phyloP scores from a whole-genome alignment of 2,888 invertebrate species.

The Sylvicola cinctus region DNA sequence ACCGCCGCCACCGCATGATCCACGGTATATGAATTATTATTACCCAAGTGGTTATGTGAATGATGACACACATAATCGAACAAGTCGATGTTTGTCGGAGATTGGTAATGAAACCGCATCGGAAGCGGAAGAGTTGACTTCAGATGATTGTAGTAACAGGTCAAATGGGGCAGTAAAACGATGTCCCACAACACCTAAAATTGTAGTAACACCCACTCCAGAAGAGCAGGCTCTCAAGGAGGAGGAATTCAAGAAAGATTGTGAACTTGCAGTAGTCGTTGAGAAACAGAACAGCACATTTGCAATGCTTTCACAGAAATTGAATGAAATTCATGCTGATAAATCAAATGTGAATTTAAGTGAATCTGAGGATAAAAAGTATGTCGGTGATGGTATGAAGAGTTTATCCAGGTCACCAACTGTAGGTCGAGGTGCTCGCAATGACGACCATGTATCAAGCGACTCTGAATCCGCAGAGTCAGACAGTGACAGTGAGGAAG shows the following conservation, averaged over 20 bases:
- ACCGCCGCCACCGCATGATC: not conserved
- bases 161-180: no score
- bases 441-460: conserved; percentile 12
- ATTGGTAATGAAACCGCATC: no score
- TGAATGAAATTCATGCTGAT: conserved; percentile 14
- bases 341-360: conserved; percentile 11
- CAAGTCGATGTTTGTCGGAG: no score
- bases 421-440: conserved; percentile 9
- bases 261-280: not conserved
- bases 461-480: conserved; percentile 9
- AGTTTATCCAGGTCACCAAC: conserved; percentile 12
- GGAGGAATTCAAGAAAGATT: not conserved
- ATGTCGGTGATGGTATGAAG: conserved; percentile 15
- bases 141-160: no score
- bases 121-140: no score
- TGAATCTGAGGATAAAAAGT: conserved; percentile 11
- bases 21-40: conserved; percentile 1
- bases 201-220: conserved; percentile 20
- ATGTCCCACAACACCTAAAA: conserved; percentile 14
- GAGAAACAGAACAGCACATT: conserved; percentile 10
- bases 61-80: no score
- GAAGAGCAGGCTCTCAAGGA: conserved; percentile 13
- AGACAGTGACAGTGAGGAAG: conserved; percentile 14
- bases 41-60: not conserved
- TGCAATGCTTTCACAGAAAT: conserved; percentile 15